phyloP scores from a whole-genome alignment of 2,888 invertebrate genomes.

The Ditylenchus weischeri region DNA sequence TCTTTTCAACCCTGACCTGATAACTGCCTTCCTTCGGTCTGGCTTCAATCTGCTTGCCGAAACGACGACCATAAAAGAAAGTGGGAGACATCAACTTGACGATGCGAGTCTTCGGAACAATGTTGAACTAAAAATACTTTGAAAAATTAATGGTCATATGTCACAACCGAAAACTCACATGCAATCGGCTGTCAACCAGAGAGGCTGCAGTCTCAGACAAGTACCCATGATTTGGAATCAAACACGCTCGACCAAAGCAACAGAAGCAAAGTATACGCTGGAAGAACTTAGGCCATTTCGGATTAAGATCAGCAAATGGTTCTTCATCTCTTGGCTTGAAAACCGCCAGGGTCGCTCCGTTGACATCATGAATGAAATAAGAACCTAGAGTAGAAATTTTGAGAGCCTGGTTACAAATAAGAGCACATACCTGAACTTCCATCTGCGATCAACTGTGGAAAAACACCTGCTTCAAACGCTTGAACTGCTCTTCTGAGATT shows the following conservation, averaged over 20 bases:
- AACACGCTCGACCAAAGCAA: conserved; percentile 94
- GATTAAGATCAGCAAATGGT: conserved; percentile 93
- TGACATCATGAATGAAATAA: conserved; percentile 90
- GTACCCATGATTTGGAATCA: conserved; percentile 95
- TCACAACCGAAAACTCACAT: conserved; percentile 19
- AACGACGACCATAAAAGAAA: conserved; percentile 77
- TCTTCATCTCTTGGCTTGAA: conserved; percentile 99
- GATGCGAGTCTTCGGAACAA: conserved; percentile 89
- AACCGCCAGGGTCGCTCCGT: conserved; percentile 76
- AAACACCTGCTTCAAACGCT: conserved; percentile 42
- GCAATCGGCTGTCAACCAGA: conserved; percentile 82
- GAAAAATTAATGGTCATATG: background rate
- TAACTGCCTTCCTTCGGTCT: conserved; percentile 52
- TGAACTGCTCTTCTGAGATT: conserved; percentile 38
- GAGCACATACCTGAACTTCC: conserved; percentile 42
- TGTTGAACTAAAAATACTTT: conserved; percentile 69
- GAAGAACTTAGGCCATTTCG: conserved; percentile 99
- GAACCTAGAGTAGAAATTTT: conserved; percentile 72
- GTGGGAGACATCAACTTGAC: conserved; percentile 93
- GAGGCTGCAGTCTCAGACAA: conserved; percentile 98
- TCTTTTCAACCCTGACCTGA: conserved; percentile 29
- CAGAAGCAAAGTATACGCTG: conserved; percentile 73
- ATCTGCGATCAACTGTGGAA: conserved; percentile 46
- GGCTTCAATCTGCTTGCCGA: conserved; percentile 35
- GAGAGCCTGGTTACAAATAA: background rate